Evolutionary conservation across 2,113 vertebrate genomes (phyloP).

Genomic region (Dendrocopos noguchii): DNA sequence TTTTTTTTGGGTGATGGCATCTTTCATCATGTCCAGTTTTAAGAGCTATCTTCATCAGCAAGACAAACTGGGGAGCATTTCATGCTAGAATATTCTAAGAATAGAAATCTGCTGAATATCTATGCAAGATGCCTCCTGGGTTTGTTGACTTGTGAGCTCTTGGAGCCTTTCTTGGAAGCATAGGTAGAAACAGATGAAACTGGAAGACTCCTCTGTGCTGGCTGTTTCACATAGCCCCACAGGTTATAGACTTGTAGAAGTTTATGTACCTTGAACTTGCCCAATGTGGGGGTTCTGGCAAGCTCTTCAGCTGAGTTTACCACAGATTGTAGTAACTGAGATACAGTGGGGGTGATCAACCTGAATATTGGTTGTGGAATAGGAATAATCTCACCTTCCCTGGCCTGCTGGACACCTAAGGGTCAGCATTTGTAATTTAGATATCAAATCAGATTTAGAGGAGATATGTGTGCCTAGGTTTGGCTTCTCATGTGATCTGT

Average conservation of each 20-base stretch:
- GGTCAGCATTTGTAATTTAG: neutral
- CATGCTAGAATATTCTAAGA: constrained; percentile 29
- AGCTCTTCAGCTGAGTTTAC: neutral
- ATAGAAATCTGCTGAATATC: constrained; percentile 18
- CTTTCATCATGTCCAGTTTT: constrained; percentile 45
- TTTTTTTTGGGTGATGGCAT: neutral
- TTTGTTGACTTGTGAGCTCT: neutral
- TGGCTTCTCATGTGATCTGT: neutral
- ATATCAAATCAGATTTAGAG: neutral
- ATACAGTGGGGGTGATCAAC: neutral
- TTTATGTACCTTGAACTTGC: neutral
- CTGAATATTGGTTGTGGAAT: neutral
- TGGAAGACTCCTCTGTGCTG: neutral
- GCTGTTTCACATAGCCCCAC: neutral
- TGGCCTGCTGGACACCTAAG: neutral
- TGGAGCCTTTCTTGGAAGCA: neutral
- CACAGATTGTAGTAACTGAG: neutral
- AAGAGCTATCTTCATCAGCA: neutral
- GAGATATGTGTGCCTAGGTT: neutral
- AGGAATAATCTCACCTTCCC: neutral
- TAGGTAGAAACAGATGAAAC: constrained; percentile 25
- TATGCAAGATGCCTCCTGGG: neutral
- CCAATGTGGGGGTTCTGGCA: neutral
- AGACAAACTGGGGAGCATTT: constrained; percentile 37
- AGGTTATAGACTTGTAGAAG: neutral